These are phyloP conservation scores for Tringa solitaria DNA, from an alignment of 2,113 vertebrate genomes.

Conservation along the genomic window DNA sequence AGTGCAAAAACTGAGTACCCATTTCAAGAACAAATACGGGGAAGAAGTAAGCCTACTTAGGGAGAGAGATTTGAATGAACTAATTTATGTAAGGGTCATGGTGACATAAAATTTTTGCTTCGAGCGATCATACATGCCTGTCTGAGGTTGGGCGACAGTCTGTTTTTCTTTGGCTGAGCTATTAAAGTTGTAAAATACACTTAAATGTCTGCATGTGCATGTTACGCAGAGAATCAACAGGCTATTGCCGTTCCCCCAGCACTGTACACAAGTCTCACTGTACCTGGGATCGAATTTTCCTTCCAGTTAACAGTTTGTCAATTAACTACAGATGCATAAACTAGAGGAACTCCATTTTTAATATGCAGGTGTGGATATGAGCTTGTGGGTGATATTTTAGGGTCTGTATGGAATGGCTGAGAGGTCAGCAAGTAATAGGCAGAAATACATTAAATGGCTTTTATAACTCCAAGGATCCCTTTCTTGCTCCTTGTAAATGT, in stretches of 20 bases:
- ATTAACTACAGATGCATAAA: neutral
- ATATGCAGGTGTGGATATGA: neutral
- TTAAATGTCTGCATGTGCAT: neutral
- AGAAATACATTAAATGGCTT: neutral
- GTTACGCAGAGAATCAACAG: neutral
- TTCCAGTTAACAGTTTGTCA: neutral
- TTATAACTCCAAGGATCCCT: neutral
- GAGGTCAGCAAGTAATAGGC: neutral
- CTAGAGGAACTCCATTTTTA: neutral
- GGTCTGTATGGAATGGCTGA: neutral
- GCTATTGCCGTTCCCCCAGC: neutral
- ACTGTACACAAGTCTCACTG: rapidly evolving
- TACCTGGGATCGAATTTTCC: neutral
- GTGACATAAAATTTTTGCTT: neutral
- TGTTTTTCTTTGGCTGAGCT: neutral
- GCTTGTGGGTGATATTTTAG: neutral
- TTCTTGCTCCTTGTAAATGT: neutral
- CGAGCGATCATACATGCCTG: rapidly evolving
- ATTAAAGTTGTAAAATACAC: neutral
- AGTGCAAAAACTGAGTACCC: neutral
- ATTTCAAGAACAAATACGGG: neutral
- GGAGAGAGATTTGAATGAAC: neutral
- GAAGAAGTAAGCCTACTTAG: neutral
- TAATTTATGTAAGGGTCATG: neutral
- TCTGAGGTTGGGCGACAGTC: neutral